Conservation (phyloP, 2,797 vertebrate species). For the Streptopelia turtur region DNA sequence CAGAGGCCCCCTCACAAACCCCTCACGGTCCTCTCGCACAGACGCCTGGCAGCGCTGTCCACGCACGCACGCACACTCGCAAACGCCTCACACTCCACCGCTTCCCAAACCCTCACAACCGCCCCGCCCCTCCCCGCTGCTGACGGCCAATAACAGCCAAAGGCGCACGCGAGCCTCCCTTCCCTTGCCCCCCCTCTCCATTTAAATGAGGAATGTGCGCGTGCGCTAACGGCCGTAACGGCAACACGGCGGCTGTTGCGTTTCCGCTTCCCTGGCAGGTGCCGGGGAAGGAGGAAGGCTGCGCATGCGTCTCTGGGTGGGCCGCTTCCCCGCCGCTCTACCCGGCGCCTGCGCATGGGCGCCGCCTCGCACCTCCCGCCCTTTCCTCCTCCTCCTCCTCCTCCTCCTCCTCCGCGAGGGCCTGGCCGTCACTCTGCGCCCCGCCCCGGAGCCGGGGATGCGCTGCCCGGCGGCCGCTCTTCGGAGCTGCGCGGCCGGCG, state of each 20-base stretch:
- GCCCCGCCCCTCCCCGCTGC: not conserved
- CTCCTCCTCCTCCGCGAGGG: not conserved
- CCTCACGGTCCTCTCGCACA: too few species aligned
- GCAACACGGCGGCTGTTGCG: rapidly evolving
- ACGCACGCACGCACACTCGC: too few species aligned
- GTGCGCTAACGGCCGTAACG: not conserved
- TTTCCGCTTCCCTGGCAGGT: not conserved
- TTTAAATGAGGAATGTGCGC: not conserved
- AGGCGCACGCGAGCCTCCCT: not conserved
- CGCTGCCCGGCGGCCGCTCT: not conserved
- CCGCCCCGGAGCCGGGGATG: slow-evolving; percentile 18
- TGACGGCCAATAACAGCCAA: not conserved
- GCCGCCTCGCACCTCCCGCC: not conserved
- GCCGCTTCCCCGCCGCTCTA: not conserved
- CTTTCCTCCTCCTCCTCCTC: not conserved
- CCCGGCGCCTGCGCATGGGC: not conserved
- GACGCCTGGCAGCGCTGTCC: too few species aligned
- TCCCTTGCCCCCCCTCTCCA: rapidly evolving
- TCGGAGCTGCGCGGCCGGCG: not conserved
- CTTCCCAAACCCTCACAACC: too few species aligned
- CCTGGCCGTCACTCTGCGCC: not conserved
- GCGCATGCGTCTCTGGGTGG: not conserved
- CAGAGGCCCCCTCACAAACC: rapidly evolving
- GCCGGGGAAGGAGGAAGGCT: not conserved
- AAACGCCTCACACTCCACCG: too few species aligned